Conservation (phyloP, 2,888 invertebrate species). For the Tenthredo distinguenda region DNA sequence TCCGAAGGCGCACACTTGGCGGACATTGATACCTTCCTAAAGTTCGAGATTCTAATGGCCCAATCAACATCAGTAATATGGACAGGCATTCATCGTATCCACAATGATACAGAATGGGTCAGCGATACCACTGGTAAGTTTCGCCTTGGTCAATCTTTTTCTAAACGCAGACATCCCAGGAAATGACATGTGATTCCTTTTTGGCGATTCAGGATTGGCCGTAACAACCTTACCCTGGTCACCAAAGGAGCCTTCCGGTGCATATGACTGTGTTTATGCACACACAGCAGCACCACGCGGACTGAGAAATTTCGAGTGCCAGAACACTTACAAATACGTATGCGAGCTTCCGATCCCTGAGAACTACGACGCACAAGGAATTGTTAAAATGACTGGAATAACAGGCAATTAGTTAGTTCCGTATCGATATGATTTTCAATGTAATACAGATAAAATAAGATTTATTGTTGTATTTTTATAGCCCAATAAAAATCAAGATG, state of each 20-base stretch:
- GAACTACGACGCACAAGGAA: not conserved
- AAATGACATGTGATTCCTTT: not conserved
- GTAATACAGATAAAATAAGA: not conserved
- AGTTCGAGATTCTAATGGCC: not conserved
- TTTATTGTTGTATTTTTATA: not conserved
- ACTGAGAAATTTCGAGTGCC: not conserved
- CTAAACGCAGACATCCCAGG: not conserved
- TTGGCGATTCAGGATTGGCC: not conserved
- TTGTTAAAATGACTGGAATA: not conserved
- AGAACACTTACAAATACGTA: not conserved
- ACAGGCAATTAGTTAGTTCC: not conserved
- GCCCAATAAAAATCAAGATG: not conserved
- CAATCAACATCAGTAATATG: not conserved
- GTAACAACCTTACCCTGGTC: not conserved
- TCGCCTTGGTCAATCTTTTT: not conserved
- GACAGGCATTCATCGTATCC: not conserved
- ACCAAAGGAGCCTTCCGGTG: not conserved
- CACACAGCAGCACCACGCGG: not conserved
- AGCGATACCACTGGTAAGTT: slow-evolving; percentile 15
- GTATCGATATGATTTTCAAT: not conserved
- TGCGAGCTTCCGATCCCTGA: slow-evolving; percentile 1
- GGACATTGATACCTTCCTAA: not conserved
- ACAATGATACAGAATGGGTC: not conserved
- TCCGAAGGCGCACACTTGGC: slow-evolving; percentile 7
- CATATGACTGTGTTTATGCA: not conserved